phyloP scores from a whole-genome alignment of 2,797 vertebrate genomes.

The Podarcis siculus region DNA sequence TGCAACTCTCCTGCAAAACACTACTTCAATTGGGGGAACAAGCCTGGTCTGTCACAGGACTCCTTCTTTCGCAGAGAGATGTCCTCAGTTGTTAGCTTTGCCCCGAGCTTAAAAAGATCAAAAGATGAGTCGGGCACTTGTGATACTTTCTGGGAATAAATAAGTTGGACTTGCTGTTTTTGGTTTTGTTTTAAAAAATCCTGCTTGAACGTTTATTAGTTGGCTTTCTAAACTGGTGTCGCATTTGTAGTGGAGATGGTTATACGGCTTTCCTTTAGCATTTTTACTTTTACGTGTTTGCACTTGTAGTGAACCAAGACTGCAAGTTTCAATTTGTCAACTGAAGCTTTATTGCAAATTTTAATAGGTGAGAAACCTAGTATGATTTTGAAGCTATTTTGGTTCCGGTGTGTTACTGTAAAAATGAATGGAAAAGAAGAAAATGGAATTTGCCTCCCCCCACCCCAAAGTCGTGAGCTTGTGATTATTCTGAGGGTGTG shows the following conservation, averaged over 20 bases:
- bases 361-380: neutral
- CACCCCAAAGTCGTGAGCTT: neutral
- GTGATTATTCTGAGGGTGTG: no score
- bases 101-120: neutral
- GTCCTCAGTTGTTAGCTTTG: neutral
- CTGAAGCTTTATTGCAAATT: neutral
- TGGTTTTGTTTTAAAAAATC: neutral
- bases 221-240: neutral
- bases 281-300: no score
- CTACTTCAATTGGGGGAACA: neutral
- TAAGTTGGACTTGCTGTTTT: neutral
- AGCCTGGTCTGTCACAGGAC: neutral
- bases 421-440: neutral
- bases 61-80: neutral
- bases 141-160: neutral
- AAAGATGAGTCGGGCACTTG: no score
- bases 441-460: neutral
- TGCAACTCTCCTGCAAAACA: neutral
- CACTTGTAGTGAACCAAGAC: no score
- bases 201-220: no score
- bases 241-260: neutral
- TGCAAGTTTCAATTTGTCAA: neutral
- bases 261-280: neutral
- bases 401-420: neutral
- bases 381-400: neutral